Percentiles rank a stretch among this genome's conserved stretches.
phyloP scores from a whole-genome alignment of 2,888 invertebrate genomes.

The Chrysolina oricalcia region DNA sequence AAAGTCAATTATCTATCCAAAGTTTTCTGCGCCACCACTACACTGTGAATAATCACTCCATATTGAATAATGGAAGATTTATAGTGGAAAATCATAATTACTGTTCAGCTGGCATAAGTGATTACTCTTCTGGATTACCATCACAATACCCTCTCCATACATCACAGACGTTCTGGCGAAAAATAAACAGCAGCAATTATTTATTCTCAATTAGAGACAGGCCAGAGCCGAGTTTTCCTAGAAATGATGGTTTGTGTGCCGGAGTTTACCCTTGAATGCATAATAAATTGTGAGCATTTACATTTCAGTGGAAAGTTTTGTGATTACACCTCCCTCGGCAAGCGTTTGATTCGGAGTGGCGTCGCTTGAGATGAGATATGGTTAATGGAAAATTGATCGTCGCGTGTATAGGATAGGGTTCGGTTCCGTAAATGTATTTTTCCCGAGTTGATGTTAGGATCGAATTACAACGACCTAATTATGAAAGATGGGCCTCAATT shows the following conservation, averaged over 20 bases:
- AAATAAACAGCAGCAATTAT: conserved; percentile 4
- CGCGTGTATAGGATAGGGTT: not conserved
- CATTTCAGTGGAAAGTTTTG: conserved; percentile 14
- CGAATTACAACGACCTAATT: conserved; percentile 14
- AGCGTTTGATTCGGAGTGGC: not conserved
- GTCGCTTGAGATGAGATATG: conserved; percentile 4
- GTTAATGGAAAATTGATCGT: conserved; percentile 20
- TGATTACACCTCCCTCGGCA: conserved; percentile 4
- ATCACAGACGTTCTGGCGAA: not conserved
- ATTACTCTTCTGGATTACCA: conserved; percentile 1
- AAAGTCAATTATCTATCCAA: not conserved
- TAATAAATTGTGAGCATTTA: conserved; percentile 14
- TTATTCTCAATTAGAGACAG: not conserved
- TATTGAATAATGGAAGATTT: not conserved
- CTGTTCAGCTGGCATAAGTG: not conserved
- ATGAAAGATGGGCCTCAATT: conserved; percentile 14
- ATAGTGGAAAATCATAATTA: not conserved
- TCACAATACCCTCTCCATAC: not conserved
- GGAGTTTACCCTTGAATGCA: conserved; percentile 12
- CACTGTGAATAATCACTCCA: not conserved
- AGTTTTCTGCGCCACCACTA: not conserved
- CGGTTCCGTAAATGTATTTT: conserved; percentile 11
- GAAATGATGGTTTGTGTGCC: not conserved
- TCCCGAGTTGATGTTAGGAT: not conserved
- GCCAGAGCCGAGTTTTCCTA: not conserved